Percentiles rank a stretch among this genome's conserved stretches.
Evolutionary conservation across 2,797 vertebrate species (phyloP).

Genomic region (Malurus splendens): DNA sequence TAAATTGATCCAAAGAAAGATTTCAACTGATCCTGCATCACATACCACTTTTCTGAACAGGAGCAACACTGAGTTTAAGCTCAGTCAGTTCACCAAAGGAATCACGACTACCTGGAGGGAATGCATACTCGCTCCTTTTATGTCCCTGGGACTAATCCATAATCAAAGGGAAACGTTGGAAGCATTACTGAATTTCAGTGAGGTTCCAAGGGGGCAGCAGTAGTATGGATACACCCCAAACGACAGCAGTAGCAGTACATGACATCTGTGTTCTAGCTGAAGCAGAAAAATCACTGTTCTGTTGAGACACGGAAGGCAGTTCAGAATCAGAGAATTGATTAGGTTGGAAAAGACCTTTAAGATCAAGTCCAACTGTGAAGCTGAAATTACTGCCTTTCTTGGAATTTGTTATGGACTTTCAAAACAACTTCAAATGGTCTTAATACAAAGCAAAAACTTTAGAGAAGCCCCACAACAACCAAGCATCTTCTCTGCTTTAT

Average conservation of each 20-base stretch:
- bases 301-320: neutral
- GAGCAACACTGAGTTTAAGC: neutral
- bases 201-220: neutral
- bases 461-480: neutral
- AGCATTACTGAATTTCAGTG: neutral
- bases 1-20: neutral
- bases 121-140: fast-evolving
- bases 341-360: neutral
- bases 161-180: neutral
- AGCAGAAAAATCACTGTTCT: neutral
- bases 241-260: neutral
- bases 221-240: neutral
- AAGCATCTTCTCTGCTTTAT: neutral
- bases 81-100: neutral
- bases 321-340: neutral
- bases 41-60: neutral
- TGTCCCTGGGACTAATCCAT: neutral
- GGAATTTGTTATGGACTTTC: neutral
- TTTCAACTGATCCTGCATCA: neutral
- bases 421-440: neutral
- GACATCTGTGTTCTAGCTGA: fast-evolving
- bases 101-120: neutral
- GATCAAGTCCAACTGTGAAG: neutral
- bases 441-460: neutral
- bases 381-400: neutral